Conservation (phyloP, 2,888 invertebrate genomes). For the Horisme vitalbata region DNA sequence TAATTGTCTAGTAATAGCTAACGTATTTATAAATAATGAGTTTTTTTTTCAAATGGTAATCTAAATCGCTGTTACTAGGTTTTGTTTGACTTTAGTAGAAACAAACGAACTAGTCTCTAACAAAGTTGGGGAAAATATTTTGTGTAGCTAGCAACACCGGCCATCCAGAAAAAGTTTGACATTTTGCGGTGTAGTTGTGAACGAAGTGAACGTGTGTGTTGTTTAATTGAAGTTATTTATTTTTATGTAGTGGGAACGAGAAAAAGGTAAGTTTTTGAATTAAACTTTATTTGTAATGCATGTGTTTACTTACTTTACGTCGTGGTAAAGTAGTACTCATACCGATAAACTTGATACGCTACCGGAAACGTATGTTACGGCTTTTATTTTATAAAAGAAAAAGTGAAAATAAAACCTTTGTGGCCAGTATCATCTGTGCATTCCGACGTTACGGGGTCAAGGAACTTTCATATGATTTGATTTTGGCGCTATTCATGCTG, state of each 20-base stretch:
- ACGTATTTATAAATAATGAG: no score
- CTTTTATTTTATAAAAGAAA: slow-evolving; percentile 59
- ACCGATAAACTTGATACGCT: slow-evolving; percentile 35
- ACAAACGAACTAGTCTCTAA: no score
- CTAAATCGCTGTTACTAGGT: no score
- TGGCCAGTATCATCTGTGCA: slow-evolving; percentile 70
- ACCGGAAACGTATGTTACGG: slow-evolving; percentile 65
- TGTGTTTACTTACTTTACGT: slow-evolving; percentile 25
- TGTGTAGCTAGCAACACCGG: slow-evolving; percentile 53
- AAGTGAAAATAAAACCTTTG: slow-evolving; percentile 69
- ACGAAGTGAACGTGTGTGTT: slow-evolving; percentile 74
- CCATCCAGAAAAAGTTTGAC: slow-evolving; percentile 59
- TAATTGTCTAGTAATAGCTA: no score
- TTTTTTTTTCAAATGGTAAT: no score
- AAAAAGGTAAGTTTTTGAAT: slow-evolving; percentile 71
- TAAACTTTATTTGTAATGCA: slow-evolving; percentile 49
- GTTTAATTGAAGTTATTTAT: slow-evolving; percentile 57
- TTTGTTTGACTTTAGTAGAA: no score
- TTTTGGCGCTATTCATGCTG: slow-evolving; percentile 55
- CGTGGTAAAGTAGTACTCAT: slow-evolving; percentile 9
- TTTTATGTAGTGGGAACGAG: slow-evolving; percentile 71
- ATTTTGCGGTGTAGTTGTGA: slow-evolving; percentile 71
- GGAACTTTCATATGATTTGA: slow-evolving; percentile 46
- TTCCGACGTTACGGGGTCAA: slow-evolving; percentile 65
- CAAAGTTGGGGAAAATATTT: slow-evolving; percentile 36